Base-by-base conservation (phyloP, 2,797 vertebrate genomes). In the Sebastes nivosus region DNA sequence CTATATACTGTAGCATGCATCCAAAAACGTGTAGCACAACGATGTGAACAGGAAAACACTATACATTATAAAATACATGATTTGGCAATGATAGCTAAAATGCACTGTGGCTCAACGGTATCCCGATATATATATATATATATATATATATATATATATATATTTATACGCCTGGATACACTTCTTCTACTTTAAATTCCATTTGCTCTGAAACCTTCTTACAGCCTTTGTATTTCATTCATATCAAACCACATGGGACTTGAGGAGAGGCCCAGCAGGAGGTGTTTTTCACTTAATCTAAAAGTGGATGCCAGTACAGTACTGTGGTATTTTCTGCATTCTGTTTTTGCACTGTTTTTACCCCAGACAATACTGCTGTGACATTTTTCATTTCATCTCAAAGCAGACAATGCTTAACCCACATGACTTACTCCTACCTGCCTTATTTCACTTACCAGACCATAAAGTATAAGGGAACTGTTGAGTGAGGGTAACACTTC, bases 151-250 rank as follows among this genome's bases (percentile, higher is more conserved):
- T 42, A 16, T 42, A 25, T 25, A 3, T 25, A 25, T 25, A 25
- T 3, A 24, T n/a, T 64, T 38, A 30, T 77, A 38, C 11, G 67
- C 25, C 66, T 81, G 63, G 20, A 68, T 65, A 59, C 18, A 68
- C 1, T 24, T 72, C 38, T 27, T 73, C 55, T 24, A 58, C 50
- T 72, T 72, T 38, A 52, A 71, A 64, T 72, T 57, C 9, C 5
- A 77, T 77, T 80, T 80, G 42, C 60, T 75, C 16, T 64, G 14
- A 83, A 79, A 70, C 6, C 20, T 8, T 75, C 77, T 77, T 61
- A 75, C 60, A 74, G 52, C 16, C 54, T 85, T 82, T 74, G 22
- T 74, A n/a, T 68, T 83, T 88, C 74, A 80, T 79, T 83, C 64
- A 64, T 59, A 78, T 78, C 27, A 80, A 84, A 68, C 76, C 79